Evolutionary conservation across 1,140 invertebrate species (phyloP).

Genomic region (Globodera rostochiensis): DNA sequence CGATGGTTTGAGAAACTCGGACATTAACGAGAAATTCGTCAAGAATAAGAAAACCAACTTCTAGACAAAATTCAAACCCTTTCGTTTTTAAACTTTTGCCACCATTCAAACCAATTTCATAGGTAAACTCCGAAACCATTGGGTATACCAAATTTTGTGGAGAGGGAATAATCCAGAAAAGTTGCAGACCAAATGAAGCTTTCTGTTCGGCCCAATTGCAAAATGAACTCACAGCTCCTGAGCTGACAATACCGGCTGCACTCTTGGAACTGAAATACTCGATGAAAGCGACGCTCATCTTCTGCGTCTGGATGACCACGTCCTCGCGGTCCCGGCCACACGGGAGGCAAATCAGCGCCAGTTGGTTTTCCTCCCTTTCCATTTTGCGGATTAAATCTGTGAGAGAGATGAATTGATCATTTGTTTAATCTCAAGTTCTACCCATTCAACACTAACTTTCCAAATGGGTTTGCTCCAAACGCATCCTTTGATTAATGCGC

Average conservation of each 20-base stretch:
- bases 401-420: background rate
- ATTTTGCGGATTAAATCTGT: conserved; percentile 34
- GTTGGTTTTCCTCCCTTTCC: conserved; percentile 89
- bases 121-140: no score
- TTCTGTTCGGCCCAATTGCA: background rate
- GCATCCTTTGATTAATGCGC: conserved; percentile 91
- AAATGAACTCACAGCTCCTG: conserved; percentile 71
- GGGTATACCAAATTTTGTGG: no score
- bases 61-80: background rate
- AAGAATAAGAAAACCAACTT: background rate
- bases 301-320: conserved; percentile 85
- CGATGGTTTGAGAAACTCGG: no score
- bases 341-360: conserved; percentile 89
- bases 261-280: conserved; percentile 92
- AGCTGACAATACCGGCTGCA: conserved; percentile 95
- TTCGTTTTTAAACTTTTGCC: background rate
- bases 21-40: no score
- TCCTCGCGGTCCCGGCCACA: conserved; percentile 90
- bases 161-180: no score
- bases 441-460: conserved; percentile 76
- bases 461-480: conserved; percentile 87
- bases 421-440: background rate
- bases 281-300: conserved; percentile 87
- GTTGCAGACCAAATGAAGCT: background rate
- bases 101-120: no score